Evolutionary conservation across 1,140 invertebrate genomes (phyloP), one percentile per base, ranked within the genome.

Genomic region (Tribolium madens): DNA sequence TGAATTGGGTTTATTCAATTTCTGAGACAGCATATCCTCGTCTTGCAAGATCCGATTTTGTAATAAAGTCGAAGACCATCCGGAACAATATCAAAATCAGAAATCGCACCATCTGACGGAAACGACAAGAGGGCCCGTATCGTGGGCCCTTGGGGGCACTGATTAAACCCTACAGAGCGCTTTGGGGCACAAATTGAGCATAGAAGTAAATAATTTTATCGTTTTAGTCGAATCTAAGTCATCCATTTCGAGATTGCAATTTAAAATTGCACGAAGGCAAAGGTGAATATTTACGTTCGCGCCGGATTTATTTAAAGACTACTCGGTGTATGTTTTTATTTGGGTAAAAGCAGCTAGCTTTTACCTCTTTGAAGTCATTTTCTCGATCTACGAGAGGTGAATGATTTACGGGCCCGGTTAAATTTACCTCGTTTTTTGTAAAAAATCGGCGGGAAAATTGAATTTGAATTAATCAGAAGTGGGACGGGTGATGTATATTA

Each of bases 281-380:
- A 60, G 57, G 57, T 64, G 57, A 31, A 64, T 64, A 64, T 64
- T 64, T 64, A 64, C 14, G 57, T 33, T 9, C 21, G 52, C 57
- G 21, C 3, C 21, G 57, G 57, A 64, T 64, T 64, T 64, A 64
- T 64, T 64, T 64, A 64, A 64, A 64, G 57, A 57, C 14, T 21
- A 64, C 1, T 33, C 21, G 36, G 26, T 33, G 57, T 64, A 64
- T 64, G 26, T 64, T 64, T 64, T 64, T 64, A 64, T 64, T 33
- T 14, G 57, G 57, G n/a, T 33, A 64, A 64, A 64, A 57, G 52
- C 52, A 57, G 21, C 26, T 12, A n/a, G 57, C 57, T 64, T 64
- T 64, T 64, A 64, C 57, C 57, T 64, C 57, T 64, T 64, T 64
- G 57, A 64, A 64, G 57, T 31, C 57, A 14, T 64, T 64, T 64